A percentile compares a stretch with the other conserved stretches of the same genome.
These are phyloP conservation scores for Habrosyne pyritoides DNA, from an alignment of 2,888 invertebrate species.

Conservation along the genomic window DNA sequence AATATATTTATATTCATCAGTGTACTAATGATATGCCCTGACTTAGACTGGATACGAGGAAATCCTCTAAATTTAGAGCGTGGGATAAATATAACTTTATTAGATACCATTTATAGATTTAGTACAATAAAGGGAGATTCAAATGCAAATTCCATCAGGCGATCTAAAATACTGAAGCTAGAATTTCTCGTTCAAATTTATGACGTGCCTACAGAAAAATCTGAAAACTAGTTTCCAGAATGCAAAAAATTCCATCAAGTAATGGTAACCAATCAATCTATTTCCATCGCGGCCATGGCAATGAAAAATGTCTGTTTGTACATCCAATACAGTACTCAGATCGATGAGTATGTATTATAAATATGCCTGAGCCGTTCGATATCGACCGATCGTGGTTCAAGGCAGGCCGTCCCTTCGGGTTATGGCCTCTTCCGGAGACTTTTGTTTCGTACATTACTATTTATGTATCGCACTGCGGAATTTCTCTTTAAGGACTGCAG, in stretches of 20 bases:
- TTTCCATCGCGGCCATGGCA: conserved; percentile 62
- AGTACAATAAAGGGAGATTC: too few species aligned
- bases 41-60: too few species aligned
- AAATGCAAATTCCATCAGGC: too few species aligned
- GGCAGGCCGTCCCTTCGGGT: conserved; percentile 42
- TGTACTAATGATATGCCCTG: too few species aligned
- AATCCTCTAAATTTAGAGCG: too few species aligned
- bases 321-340: conserved; percentile 39
- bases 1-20: too few species aligned
- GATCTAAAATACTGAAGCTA: too few species aligned
- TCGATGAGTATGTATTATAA: conserved; percentile 33
- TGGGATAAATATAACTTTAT: too few species aligned
- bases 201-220: background rate
- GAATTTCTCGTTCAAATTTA: too few species aligned
- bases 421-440: conserved; percentile 17
- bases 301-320: conserved; percentile 51
- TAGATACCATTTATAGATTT: too few species aligned
- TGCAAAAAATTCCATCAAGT: conserved; percentile 8
- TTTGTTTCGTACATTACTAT: conserved; percentile 14
- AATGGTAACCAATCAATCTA: conserved; percentile 42
- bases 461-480: background rate
- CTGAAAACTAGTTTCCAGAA: background rate
- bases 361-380: conserved; percentile 37
- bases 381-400: conserved; percentile 56
- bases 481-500: too few species aligned